Evolutionary conservation across 37 sponge, comb jelly and placozoan species (phyloP).

Genomic region (Agelas oroides): DNA sequence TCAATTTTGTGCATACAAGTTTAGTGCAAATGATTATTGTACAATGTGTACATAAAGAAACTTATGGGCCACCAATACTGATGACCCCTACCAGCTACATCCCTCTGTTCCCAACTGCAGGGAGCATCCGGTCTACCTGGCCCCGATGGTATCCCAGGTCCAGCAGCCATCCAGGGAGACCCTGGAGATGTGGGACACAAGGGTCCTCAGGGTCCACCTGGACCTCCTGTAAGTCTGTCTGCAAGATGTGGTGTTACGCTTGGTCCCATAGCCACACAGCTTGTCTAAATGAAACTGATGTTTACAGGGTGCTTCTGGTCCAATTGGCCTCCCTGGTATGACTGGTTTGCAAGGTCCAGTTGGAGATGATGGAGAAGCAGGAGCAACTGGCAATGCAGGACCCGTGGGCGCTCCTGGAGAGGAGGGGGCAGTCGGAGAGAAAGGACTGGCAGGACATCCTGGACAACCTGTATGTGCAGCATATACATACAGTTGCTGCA

Average conservation of each 20-base stretch:
- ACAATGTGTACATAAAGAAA: no score
- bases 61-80: no score
- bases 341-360: constrained; percentile 39
- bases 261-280: neutral
- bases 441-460: constrained; percentile 47
- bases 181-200: constrained; percentile 71
- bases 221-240: constrained; percentile 43
- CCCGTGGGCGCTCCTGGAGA: constrained; percentile 60
- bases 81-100: no score
- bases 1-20: no score
- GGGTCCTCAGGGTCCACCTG: constrained; percentile 66
- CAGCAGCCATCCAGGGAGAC: constrained; percentile 45
- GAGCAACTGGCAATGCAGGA: constrained; percentile 58
- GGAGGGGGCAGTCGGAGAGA: constrained; percentile 45
- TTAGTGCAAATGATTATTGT: no score
- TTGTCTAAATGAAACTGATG: no score
- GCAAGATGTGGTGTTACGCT: no score
- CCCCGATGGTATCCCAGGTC: constrained; percentile 62
- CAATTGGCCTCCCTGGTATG: constrained; percentile 60
- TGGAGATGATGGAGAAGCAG: constrained; percentile 72
- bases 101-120: no score
- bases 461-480: constrained; percentile 55
- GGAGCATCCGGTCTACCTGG: constrained; percentile 64
- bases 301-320: constrained; percentile 56
- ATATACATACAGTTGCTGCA: no score